These are phyloP conservation scores for Papilio dardanus DNA, from an alignment of 1,140 invertebrate genomes.

Conservation along the genomic window DNA sequence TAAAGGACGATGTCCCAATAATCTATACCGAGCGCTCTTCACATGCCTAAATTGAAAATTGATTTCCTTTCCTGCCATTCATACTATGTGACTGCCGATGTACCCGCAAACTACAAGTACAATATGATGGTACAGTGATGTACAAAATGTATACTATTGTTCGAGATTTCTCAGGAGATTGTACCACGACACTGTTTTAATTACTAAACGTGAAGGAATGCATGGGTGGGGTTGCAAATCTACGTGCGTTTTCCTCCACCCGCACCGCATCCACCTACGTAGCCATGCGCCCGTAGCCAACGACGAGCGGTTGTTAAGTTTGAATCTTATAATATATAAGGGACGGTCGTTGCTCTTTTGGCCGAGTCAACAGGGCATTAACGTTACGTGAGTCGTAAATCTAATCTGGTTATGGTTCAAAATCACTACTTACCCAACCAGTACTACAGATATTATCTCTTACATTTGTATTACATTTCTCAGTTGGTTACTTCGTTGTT, in stretches of 20 bases:
- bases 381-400: slow-evolving; percentile 47
- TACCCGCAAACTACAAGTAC: slow-evolving; percentile 6
- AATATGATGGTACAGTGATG: neutral
- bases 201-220: neutral
- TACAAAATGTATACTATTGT: neutral
- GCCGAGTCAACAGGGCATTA: slow-evolving; percentile 46
- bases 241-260: too few species aligned
- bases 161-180: neutral
- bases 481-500: slow-evolving; percentile 7
- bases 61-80: slow-evolving; percentile 14
- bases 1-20: slow-evolving; percentile 25
- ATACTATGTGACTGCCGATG: neutral
- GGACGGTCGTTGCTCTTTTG: slow-evolving; percentile 63
- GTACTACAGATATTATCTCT: slow-evolving; percentile 18
- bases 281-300: neutral
- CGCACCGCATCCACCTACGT: neutral
- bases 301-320: slow-evolving; percentile 29
- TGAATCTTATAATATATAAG: slow-evolving; percentile 42
- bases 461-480: slow-evolving; percentile 14
- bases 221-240: too few species aligned
- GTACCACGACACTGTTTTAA: neutral
- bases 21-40: neutral
- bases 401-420: slow-evolving; percentile 44
- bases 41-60: slow-evolving; percentile 27
- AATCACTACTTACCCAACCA: slow-evolving; percentile 29